These are phyloP conservation scores for Notocelia uddmanniana DNA, from an alignment of 2,888 invertebrate species.

Conservation along the genomic window DNA sequence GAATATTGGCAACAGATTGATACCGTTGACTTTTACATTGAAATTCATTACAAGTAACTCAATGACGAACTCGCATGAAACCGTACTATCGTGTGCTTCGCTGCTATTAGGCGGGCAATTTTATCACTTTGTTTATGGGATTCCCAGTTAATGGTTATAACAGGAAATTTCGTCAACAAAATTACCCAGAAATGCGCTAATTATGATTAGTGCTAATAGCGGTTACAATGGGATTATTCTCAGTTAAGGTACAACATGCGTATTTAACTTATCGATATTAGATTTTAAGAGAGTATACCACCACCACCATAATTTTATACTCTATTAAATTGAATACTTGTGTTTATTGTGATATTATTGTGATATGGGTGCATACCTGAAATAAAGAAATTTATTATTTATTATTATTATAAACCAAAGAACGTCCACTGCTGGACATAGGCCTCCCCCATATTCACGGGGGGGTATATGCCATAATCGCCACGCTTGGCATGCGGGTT, in stretches of 20 bases:
- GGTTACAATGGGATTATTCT: neutral
- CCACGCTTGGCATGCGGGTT: no score
- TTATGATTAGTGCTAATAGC: slow-evolving; percentile 24
- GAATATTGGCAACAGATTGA: slow-evolving; percentile 72
- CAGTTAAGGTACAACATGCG: neutral
- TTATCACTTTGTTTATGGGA: slow-evolving; percentile 35
- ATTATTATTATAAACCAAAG: no score
- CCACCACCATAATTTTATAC: no score
- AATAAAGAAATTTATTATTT: no score
- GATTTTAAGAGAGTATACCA: neutral
- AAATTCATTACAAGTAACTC: slow-evolving; percentile 46
- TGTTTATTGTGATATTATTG: no score
- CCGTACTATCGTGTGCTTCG: slow-evolving; percentile 30
- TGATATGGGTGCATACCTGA: no score
- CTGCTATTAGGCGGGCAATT: slow-evolving; percentile 34
- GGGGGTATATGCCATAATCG: no score
- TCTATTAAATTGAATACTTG: no score
- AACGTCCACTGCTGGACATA: no score
- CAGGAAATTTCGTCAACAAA: slow-evolving; percentile 35
- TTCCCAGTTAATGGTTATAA: slow-evolving; percentile 31
- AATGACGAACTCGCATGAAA: slow-evolving; percentile 42
- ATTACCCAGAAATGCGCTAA: slow-evolving; percentile 27
- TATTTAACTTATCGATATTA: neutral
- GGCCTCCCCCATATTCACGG: no score
- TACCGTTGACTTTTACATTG: slow-evolving; percentile 59